These are phyloP conservation scores for Rhabdomys dilectus DNA, from an alignment of 2,113 vertebrate species.

Conservation along the genomic window DNA sequence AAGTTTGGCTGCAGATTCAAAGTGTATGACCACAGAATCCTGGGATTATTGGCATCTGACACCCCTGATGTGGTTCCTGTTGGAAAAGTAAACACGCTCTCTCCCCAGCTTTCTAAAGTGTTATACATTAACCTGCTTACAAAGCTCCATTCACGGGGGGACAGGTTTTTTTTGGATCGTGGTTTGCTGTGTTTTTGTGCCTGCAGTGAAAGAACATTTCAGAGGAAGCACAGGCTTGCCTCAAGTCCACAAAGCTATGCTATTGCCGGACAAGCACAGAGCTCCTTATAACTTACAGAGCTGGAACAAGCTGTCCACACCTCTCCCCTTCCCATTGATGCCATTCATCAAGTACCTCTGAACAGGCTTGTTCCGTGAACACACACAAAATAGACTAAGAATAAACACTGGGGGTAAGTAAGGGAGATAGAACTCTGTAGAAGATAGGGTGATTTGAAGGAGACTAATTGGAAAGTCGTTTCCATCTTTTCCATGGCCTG, in stretches of 20 bases:
- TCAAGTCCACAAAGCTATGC: conserved; percentile 69
- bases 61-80: conserved; percentile 82
- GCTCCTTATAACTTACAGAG: conserved; percentile 63
- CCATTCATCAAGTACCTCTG: conserved; percentile 44
- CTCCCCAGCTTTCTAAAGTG: conserved; percentile 77
- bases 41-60: conserved; percentile 82
- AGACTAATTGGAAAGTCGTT: neutral
- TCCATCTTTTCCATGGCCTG: conserved; percentile 6
- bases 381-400: conserved; percentile 21
- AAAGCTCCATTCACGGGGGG: conserved; percentile 77
- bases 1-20: conserved; percentile 80
- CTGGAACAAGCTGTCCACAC: conserved; percentile 62
- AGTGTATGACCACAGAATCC: conserved; percentile 76
- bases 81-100: conserved; percentile 81
- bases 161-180: conserved; percentile 65
- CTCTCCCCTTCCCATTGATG: conserved; percentile 53
- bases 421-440: neutral
- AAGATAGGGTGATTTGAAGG: neutral
- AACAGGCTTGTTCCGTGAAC: conserved; percentile 32
- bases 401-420: neutral
- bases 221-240: conserved; percentile 77
- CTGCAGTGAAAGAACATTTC: conserved; percentile 79
- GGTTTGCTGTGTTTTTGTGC: conserved; percentile 78
- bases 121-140: conserved; percentile 82
- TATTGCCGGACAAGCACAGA: conserved; percentile 49